Evolutionary conservation across 2,113 vertebrate species (phyloP).

Genomic region (Copsychus sechellarum): DNA sequence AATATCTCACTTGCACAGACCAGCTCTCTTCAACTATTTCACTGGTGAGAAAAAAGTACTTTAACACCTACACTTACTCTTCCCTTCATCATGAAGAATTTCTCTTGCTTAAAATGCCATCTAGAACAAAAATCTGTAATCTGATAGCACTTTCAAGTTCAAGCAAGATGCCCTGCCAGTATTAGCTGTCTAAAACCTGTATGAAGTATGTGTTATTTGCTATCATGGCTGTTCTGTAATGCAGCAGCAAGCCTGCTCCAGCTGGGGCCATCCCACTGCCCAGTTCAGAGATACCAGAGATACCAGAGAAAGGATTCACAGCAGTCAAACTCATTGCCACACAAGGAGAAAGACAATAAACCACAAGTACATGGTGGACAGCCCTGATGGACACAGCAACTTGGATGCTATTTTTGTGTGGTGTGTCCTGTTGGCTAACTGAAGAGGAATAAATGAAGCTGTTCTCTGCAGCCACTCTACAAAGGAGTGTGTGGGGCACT

Average conservation of each 20-base stretch:
- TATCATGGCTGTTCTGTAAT: background rate
- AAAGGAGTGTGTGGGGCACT: fast-evolving
- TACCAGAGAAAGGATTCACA: background rate
- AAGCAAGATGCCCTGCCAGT: background rate
- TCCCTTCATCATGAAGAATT: background rate
- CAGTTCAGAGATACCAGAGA: background rate
- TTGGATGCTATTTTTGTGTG: background rate
- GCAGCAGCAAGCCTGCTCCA: background rate
- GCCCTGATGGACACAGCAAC: fast-evolving
- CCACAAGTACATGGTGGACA: background rate
- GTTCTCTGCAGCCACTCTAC: background rate
- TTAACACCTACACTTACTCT: background rate
- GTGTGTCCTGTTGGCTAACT: background rate
- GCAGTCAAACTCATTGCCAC: background rate
- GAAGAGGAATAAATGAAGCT: background rate
- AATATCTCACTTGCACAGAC: background rate
- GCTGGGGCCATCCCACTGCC: background rate
- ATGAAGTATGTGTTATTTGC: background rate
- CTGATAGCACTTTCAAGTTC: background rate
- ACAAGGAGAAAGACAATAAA: background rate
- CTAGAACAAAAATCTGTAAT: background rate
- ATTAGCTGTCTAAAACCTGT: background rate
- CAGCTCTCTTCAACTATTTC: background rate
- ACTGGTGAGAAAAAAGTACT: background rate
- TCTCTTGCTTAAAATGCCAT: background rate